Conservation (phyloP, 2,888 invertebrate genomes). For the Caenorhabditis sp. region DNA sequence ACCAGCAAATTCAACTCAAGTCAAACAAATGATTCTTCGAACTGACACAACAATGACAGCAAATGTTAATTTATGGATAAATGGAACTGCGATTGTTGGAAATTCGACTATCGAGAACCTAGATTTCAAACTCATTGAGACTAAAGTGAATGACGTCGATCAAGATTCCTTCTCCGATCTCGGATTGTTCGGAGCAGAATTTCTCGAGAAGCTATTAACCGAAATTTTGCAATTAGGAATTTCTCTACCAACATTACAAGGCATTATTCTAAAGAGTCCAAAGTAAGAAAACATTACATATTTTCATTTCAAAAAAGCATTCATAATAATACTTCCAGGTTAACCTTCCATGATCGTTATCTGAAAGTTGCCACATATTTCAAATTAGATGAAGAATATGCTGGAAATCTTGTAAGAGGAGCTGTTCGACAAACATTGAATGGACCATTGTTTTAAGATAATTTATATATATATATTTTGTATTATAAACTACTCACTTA, state of each 20-base stretch:
- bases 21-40: constrained; percentile 59
- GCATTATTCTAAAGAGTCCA: constrained; percentile 67
- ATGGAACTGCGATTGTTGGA: constrained; percentile 59
- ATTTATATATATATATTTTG: neutral
- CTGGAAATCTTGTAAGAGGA: constrained; percentile 65
- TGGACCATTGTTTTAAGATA: constrained; percentile 9
- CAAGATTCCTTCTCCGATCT: constrained; percentile 68
- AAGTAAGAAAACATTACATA: no score
- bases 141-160: constrained; percentile 65
- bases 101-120: constrained; percentile 69
- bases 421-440: constrained; percentile 65
- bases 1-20: constrained; percentile 54
- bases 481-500: neutral
- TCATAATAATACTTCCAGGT: constrained; percentile 36
- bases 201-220: constrained; percentile 67
- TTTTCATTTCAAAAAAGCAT: neutral
- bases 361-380: constrained; percentile 68
- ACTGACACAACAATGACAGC: constrained; percentile 70
- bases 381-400: constrained; percentile 68
- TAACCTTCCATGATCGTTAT: constrained; percentile 68
- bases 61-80: constrained; percentile 67
- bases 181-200: constrained; percentile 70
- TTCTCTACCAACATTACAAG: constrained; percentile 67
- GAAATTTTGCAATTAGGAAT: constrained; percentile 70
- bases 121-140: constrained; percentile 60